Base-by-base conservation (phyloP, 2,797 vertebrate species). In the Sebastes cheni region DNA sequence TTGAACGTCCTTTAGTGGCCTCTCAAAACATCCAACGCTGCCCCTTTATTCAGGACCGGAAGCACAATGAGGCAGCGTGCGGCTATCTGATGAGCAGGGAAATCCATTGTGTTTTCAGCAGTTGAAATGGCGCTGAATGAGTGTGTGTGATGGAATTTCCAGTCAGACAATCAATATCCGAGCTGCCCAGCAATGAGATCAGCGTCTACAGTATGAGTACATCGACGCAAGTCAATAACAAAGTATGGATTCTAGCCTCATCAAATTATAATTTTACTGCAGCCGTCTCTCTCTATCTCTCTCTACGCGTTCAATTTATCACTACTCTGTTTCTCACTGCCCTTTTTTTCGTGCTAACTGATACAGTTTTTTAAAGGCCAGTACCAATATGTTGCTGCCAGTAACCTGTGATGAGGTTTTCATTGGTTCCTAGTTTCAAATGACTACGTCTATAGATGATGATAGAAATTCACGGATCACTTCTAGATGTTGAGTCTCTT, bases 81-180 rank as follows among this genome's bases (percentile, higher is more conserved):
- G 11, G 25, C 60, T 39, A 7, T 68, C 39, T 27, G 62, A 77
- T 58, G 80, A 81, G 65, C 25, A 23, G 72, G 42, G 76, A 75
- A 79, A 87, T 86, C 77, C 80, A 82, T 65, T 76, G 81, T 30
- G 75, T 39, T 73, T 46, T 36, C 58, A 72, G 74, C 76, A 72
- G 61, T 80, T 83, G 54, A 83, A 81, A 79, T 69, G 79, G 59
- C 10, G 16, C 71, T 84, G 81, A 80, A 77, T 66, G 81, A 74
- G 79, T 34, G 67, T 39, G 69, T 27, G 67, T 36, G 78, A 89
- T 87, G 80, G 84, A 80, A 87, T 90, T 92, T 92, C 77, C 88
- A 87, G 82, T 88, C 88, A 88, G 79, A 70, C 83, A 62, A 90
- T 93, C 89, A 72, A 94, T 94, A 89, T 78, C 84, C 8, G n/a